Evolutionary conservation across 2,113 vertebrate species (phyloP), one percentile per base, ranked within the genome.

Genomic region (Cebus imitator): DNA sequence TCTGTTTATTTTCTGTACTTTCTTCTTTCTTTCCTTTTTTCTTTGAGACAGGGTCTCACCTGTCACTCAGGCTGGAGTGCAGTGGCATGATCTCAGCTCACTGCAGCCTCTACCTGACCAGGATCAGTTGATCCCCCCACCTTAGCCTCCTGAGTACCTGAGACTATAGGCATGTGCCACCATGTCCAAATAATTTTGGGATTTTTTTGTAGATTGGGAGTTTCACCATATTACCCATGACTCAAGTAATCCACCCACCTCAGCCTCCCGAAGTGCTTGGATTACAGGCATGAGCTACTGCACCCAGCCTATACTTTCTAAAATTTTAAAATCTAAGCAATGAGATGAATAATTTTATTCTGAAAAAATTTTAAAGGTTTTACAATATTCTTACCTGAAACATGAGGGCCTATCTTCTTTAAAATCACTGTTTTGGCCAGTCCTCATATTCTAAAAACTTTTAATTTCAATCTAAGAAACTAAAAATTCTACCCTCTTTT

Each of bases 321-420:
- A 72, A 45, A 90, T 79, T 68, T 78, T 66, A 45, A 85, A 91
- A 81, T 48, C 12, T 66, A 95, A 95, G 30, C 11, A 43, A 92
- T 32, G 61, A 70, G 20, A 6, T 88, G 83, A 92, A 82, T 45
- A 64, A 78, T 64, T 82, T 76, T 40, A 58, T 89, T 75, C 73
- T 27, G 12, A 88, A 89, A 91, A 89, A 72, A 91, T 7, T 57
- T 30, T 30, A 55, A 95, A 55, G 21, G n/a, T 73, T 87, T 95
- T 76, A 72, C 11, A 90, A 70, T 52, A 94, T 50, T 80, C 35
- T 87, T 55, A 93, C 45, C 23, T 76, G 48, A 94, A 94, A 94
- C 32, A 82, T 9, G 2, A 87, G 25, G 35, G 13, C 8, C 55
- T 88, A 73, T 20, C 12, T 83, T 90, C 82, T 55, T 88, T 57